Conservation (phyloP, 2,797 vertebrate genomes). For the Synanceia verrucosa region DNA sequence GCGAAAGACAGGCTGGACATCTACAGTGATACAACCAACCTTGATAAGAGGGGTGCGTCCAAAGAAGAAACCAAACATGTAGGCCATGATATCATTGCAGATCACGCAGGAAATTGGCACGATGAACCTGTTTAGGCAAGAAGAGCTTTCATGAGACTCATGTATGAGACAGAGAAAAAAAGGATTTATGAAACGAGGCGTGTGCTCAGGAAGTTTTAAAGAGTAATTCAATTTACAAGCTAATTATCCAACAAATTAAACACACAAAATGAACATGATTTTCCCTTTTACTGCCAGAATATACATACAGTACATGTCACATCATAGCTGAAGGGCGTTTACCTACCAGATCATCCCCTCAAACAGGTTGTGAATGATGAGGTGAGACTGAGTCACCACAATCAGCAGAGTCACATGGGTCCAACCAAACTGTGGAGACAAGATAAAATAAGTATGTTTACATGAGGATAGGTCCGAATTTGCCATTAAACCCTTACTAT, state of each 20-base stretch:
- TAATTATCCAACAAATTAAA: neutral
- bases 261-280: neutral
- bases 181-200: neutral
- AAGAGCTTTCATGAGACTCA: neutral
- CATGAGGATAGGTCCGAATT: neutral
- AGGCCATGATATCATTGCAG: constrained; percentile 99
- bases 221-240: neutral
- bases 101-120: constrained; percentile 99
- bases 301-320: no score
- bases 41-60: constrained; percentile 98
- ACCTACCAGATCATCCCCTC: constrained; percentile 99
- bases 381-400: constrained; percentile 98
- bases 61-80: constrained; percentile 99
- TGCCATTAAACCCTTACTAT: neutral
- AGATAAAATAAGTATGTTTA: neutral
- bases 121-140: constrained; percentile 88
- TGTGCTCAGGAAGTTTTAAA: neutral
- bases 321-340: neutral
- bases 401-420: constrained; percentile 98
- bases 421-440: constrained; percentile 92
- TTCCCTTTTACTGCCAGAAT: neutral
- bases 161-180: neutral
- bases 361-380: constrained; percentile 99
- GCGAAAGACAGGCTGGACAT: neutral
- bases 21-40: constrained; percentile 73